Evolutionary conservation across 2,797 vertebrate species (phyloP), one percentile per base, ranked within the genome.

Genomic region (Knipowitschia caucasica): DNA sequence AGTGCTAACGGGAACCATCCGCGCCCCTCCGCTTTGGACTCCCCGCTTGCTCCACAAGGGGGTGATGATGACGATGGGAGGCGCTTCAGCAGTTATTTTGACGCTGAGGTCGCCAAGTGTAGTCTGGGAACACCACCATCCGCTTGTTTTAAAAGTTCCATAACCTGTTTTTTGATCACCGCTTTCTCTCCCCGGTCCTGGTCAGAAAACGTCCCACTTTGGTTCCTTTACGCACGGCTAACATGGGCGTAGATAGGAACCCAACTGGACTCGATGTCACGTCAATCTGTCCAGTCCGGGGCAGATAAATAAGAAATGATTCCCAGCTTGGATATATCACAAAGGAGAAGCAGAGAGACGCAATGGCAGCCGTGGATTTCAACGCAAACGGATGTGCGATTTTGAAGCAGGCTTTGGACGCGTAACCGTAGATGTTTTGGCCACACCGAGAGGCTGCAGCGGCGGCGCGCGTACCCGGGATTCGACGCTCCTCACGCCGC

Each of bases 281-380:
- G 66, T 79, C 51, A 59, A 56, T 62, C 3, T 45, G 27, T 40
- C 24, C 57, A 25, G n/a, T n/a, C n/a, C n/a, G n/a, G n/a, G 34
- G 23, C 31, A 18, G 62, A 80, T 79, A 67, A 73, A 82, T 78
- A 81, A 82, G 72, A 75, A 3, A 78, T 82, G 74, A 39, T 12
- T 1, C 3, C 7, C 45, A 43, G 23, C 21, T 62, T 57, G 59
- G 52, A 59, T 26, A 7, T 58, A 52, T 5, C 31, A 12, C 45
- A 17, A 33, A 40, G 17, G 10, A 46, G 21, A 20, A 45, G 23
- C 9, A 1, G 11, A 11, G 24, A 50, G 30, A 11, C 35, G 1
- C 10, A 0, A 2, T 1, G 8, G 33, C 7, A 38, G 30, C 0
- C 14, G 31, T 56, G 56, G 17, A 46, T 43, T 34, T 25, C 2